Base-by-base conservation (phyloP, 2,888 invertebrate species). In the Toxonevra muliebris region DNA sequence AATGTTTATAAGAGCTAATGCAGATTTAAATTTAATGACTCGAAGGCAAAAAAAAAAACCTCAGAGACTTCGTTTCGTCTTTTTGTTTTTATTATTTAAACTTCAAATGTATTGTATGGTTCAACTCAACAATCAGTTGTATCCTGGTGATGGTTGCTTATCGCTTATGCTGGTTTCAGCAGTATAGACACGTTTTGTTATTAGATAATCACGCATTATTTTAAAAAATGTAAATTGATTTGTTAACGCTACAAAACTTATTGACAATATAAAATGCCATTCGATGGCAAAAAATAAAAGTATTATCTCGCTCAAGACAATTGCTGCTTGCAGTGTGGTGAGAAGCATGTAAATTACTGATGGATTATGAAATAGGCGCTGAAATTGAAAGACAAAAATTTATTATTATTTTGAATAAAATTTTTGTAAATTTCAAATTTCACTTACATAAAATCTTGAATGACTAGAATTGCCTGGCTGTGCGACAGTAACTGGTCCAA, bases 201-300 rank as follows among this genome's bases (percentile, higher is more conserved):
- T 90, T 5, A 96, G 86, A 80, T 93, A 95, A 84, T 97, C 96
- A 54, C 97, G 88, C 42, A 92, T 88, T 74, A 97, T 88, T 86
- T 96, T 95, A 84, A 96, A 98, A 55, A 98, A 87, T 0, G 95
- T 93, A 79, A 94, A 93, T 85, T 97, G 96, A 85, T 97, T 97
- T 72, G 94, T 93, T 80, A 96, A 92, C 45, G 97, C 88, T 58
- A 98, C 87, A 69, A 96, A 88, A 7, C 94, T 90, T 76, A 96
- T 88, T 2, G 97, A 93, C 58, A 97, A 84, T 69, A 96, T 90
- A 82, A 95, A 93, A 86, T 97, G 94, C 98, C 98, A 98, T 76
- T 96, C 93, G 50, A 90, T 88, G 15, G 93, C 91, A 73, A 93
- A 89, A 76, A 94, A 88, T 12, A 98, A 86, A 43, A 95, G 87